These are phyloP conservation scores for Camponotus vicinus DNA, from an alignment of 1,140 invertebrate genomes.

Conservation along the genomic window DNA sequence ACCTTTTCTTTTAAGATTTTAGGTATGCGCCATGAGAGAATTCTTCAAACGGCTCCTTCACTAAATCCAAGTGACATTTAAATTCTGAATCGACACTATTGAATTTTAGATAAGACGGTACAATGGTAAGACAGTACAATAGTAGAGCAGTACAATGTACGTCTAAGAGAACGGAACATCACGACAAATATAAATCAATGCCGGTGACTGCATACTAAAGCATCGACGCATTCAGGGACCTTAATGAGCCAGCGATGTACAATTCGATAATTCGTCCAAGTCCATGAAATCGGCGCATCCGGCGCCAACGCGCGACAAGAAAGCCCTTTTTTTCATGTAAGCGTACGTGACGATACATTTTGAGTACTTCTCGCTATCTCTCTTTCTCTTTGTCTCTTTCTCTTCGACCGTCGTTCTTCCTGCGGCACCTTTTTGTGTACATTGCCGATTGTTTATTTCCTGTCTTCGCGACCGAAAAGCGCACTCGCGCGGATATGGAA, in stretches of 20 bases:
- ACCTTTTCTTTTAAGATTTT: neutral
- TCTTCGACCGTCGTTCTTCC: neutral
- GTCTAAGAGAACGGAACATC: slow-evolving; percentile 10
- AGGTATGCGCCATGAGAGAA: too few species aligned
- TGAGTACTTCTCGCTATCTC: neutral
- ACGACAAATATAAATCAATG: slow-evolving; percentile 32
- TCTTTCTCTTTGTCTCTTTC: too few species aligned
- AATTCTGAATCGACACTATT: neutral
- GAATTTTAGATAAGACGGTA: neutral
- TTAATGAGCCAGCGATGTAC: slow-evolving; percentile 14
- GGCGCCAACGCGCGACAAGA: neutral
- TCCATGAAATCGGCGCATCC: neutral
- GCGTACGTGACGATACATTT: slow-evolving; percentile 12
- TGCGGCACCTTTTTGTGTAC: neutral
- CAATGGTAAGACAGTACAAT: neutral
- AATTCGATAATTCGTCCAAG: slow-evolving; percentile 24
- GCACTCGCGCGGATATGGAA: slow-evolving; percentile 73
- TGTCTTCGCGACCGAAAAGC: slow-evolving; percentile 72
- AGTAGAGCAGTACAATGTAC: neutral
- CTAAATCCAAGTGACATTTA: neutral
- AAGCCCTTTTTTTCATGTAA: slow-evolving; percentile 9
- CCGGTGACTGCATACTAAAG: neutral
- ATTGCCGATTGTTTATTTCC: slow-evolving; percentile 69
- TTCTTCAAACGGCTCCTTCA: neutral
- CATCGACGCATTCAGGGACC: neutral